phyloP scores from a whole-genome alignment of 2,113 vertebrate species.

The Forbesichthys agassizii region DNA sequence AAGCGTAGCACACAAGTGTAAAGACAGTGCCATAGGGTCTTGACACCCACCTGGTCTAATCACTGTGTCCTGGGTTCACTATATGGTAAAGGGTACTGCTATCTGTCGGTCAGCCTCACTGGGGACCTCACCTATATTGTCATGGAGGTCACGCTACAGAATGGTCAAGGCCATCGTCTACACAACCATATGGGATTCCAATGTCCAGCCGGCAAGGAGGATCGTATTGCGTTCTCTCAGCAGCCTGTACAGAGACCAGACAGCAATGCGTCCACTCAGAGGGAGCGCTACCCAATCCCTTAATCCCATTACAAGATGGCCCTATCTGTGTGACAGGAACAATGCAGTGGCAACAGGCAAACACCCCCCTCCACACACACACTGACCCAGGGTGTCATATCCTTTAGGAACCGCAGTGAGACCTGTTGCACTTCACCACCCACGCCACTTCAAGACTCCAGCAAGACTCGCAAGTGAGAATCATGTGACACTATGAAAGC shows the following conservation, averaged over 20 bases:
- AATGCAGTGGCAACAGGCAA: constrained; percentile 64
- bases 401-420: constrained; percentile 61
- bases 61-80: background rate
- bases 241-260: constrained; percentile 49
- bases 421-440: constrained; percentile 7
- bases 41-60: background rate
- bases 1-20: background rate
- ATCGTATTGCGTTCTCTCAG: constrained; percentile 76
- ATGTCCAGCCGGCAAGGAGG: constrained; percentile 61
- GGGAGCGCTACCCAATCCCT: constrained; percentile 70
- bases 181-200: constrained; percentile 48
- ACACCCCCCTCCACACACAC: constrained; percentile 52
- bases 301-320: constrained; percentile 73
- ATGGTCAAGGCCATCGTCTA: constrained; percentile 1
- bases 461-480: background rate
- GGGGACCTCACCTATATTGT: background rate
- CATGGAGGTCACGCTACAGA: constrained; percentile 18
- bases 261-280: constrained; percentile 68
- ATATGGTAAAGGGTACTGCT: background rate
- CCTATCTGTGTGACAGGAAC: constrained; percentile 66
- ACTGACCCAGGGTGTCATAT: constrained; percentile 61
- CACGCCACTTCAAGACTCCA: constrained; percentile 4
- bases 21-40: background rate
- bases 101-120: background rate
- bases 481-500: constrained; percentile 17